Evolutionary conservation across 2,797 vertebrate species (phyloP).

Genomic region (Pachyuromys duprasi): DNA sequence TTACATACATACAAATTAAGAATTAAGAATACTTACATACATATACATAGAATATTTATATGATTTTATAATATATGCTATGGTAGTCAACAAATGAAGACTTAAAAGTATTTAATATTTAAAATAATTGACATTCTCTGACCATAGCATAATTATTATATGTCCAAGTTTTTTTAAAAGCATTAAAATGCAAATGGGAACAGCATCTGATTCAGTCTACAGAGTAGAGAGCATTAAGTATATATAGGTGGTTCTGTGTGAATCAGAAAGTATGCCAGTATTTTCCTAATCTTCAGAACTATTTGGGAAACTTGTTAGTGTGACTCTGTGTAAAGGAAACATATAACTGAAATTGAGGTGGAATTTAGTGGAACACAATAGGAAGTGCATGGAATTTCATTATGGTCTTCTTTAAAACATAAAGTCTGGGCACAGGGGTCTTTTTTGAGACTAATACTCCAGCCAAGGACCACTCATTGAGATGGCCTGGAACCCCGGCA

Average conservation of each 20-base stretch:
- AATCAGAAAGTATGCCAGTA: no score
- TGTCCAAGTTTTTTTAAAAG: constrained; percentile 28
- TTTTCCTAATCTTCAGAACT: background rate
- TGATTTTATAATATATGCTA: background rate
- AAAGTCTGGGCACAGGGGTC: no score
- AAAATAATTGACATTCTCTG: background rate
- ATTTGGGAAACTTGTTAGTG: background rate
- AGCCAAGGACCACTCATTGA: no score
- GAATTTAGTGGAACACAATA: background rate
- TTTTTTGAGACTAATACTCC: no score
- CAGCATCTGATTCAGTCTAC: background rate
- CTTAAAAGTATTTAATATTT: background rate
- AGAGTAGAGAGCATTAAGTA: background rate
- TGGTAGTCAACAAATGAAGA: background rate
- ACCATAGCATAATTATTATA: background rate
- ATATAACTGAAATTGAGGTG: background rate
- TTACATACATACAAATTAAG: background rate
- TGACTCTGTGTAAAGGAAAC: background rate
- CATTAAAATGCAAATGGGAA: constrained; percentile 32
- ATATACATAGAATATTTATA: background rate
- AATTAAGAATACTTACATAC: background rate
- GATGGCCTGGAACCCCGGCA: no score
- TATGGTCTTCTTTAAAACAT: background rate
- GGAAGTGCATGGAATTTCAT: background rate
- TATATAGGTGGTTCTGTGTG: background rate